Base-by-base conservation (phyloP, 2,113 vertebrate species). In the Micronisus gabar region DNA sequence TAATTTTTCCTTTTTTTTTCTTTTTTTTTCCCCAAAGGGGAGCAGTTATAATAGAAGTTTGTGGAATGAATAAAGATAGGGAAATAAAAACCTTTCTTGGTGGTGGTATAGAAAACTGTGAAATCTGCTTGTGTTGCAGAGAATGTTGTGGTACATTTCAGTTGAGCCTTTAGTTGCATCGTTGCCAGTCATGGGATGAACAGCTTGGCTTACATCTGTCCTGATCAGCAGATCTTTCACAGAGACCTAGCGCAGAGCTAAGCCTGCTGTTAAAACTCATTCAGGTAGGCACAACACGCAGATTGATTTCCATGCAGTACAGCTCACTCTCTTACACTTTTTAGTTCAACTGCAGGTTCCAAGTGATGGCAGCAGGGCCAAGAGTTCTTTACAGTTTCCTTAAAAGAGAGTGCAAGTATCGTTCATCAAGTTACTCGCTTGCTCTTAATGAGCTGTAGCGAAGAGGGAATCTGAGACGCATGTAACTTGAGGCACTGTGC, bases 381-480 rank as follows among this genome's bases (percentile, higher is more conserved):
- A 34, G 52, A 71, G 26, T 75, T n/a, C 15, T 18, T 52, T 26
- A 18, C 21, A 15, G 43, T 74, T 81, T 67, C 50, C 41, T 74
- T 86, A 50, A 53, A 56, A 45, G 36, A 66, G 18, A 32, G 27
- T n/a, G 36, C 52, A 45, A n/a, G 13, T 59, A 20, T 76, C 26
- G 8, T 40, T n/a, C 36, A 6, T 56, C 0, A 2, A 30, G 47
- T 79, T 75, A 30, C 10, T 58, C 19, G 3, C 45, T 19, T 25
- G 68, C 20, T 81, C 38, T 67, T 62, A 38, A 50, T 25, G 38
- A 83, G 67, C 76, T 36, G 5, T 36, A 74, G 81, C n/a, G 26
- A 72, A 73, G 36, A 26, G 17, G 34, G 41, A 43, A 14, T 20
- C 20, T 2, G 2, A 32, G n/a, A 59, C 0, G 2, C 7, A 1